phyloP scores from a whole-genome alignment of 2,113 vertebrate genomes.

The Microcebus murinus region DNA sequence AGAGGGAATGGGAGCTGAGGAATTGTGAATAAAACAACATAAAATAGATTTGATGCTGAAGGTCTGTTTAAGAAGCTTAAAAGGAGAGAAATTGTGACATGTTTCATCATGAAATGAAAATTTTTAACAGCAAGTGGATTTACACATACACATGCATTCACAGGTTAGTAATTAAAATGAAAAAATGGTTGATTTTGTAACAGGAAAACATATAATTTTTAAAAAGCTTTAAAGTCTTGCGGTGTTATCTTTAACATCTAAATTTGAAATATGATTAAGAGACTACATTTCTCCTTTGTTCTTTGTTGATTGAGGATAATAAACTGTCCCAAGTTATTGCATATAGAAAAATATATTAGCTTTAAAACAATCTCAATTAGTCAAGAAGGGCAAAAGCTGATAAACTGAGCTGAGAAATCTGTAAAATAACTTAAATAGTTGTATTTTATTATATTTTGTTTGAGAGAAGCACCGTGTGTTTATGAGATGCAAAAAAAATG shows the following conservation, averaged over 20 bases:
- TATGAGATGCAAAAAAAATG: neutral
- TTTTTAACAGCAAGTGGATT: neutral
- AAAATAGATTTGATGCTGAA: neutral
- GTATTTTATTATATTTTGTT: neutral
- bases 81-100: neutral
- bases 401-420: neutral
- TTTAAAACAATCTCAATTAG: neutral
- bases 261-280: neutral
- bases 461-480: neutral
- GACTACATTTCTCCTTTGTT: too few species aligned
- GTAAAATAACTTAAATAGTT: neutral
- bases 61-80: neutral
- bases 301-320: too few species aligned
- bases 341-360: neutral
- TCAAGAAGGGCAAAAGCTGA: neutral
- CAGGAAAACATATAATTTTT: neutral
- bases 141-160: neutral
- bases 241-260: neutral
- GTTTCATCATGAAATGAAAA: neutral
- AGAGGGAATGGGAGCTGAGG: neutral
- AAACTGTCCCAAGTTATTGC: neutral
- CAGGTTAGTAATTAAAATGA: neutral
- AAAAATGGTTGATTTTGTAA: neutral
- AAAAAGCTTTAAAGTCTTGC: neutral
- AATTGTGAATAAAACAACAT: neutral